Conservation (phyloP, 1,140 invertebrate genomes). For the Paraescarpia echinospica region DNA sequence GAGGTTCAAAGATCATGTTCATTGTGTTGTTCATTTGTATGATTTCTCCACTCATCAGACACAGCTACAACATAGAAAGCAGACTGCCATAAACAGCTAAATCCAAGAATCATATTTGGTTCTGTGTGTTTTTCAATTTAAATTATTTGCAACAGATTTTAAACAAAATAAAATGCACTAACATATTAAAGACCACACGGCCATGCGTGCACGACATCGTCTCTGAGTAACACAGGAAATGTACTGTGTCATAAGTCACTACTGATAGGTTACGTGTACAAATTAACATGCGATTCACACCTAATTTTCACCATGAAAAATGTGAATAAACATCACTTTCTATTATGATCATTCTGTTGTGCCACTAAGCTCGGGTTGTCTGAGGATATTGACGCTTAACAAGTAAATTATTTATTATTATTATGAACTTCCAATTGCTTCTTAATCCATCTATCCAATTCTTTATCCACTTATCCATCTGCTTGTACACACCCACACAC, state of each 20-base stretch:
- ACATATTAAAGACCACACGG: too few relatives aligned
- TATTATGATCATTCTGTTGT: too few relatives aligned
- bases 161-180: too few relatives aligned
- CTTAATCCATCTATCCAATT: too few relatives aligned
- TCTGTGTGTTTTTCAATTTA: not conserved
- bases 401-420: too few relatives aligned
- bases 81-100: not conserved
- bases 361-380: too few relatives aligned
- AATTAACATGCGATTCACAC: not conserved
- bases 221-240: not conserved
- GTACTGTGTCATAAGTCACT: not conserved
- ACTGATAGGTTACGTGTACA: not conserved
- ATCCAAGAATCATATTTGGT: not conserved
- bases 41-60: slow-evolving; percentile 58
- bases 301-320: not conserved
- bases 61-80: slow-evolving; percentile 41
- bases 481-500: too few relatives aligned
- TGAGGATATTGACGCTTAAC: too few relatives aligned
- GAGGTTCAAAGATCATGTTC: slow-evolving; percentile 60
- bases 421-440: too few relatives aligned
- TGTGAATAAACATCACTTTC: too few relatives aligned
- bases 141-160: not conserved
- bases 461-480: not conserved
- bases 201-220: not conserved
- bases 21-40: slow-evolving; percentile 59